Conservation (phyloP, 2,113 vertebrate genomes). For the Phrynocephalus versicolor region DNA sequence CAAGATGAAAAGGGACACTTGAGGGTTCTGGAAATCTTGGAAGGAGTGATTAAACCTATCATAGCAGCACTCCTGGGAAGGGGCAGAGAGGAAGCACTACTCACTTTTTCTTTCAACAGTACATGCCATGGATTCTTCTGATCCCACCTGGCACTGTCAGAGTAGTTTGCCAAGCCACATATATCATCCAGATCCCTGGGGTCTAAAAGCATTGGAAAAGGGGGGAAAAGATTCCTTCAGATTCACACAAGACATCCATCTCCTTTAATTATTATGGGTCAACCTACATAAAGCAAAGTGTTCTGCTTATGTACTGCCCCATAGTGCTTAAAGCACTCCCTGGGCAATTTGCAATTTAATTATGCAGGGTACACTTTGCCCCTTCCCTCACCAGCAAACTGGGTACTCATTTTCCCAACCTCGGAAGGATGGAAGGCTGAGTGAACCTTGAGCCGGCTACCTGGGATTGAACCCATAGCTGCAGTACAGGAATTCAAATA, state of each 20-base stretch:
- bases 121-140: slow-evolving; percentile 82
- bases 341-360: too few relatives aligned
- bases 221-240: not conserved
- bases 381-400: too few relatives aligned
- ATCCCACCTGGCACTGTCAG: slow-evolving; percentile 48
- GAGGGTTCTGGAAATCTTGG: not conserved
- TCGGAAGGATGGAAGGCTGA: too few relatives aligned
- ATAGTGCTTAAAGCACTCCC: too few relatives aligned
- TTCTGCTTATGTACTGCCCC: too few relatives aligned
- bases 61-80: not conserved
- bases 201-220: slow-evolving; percentile 38
- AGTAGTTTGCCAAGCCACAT: slow-evolving; percentile 83
- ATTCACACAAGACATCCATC: not conserved
- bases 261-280: not conserved
- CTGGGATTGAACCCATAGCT: too few relatives aligned
- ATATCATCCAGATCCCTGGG: slow-evolving; percentile 65
- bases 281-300: too few relatives aligned
- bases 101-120: slow-evolving; percentile 54
- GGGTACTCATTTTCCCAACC: too few relatives aligned
- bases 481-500: too few relatives aligned
- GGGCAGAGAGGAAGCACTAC: not conserved
- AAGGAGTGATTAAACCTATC: not conserved
- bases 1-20: too few relatives aligned
- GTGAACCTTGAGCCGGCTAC: too few relatives aligned
- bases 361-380: too few relatives aligned